phyloP scores from a whole-genome alignment of 2,113 vertebrate genomes.

The Psophia crepitans region DNA sequence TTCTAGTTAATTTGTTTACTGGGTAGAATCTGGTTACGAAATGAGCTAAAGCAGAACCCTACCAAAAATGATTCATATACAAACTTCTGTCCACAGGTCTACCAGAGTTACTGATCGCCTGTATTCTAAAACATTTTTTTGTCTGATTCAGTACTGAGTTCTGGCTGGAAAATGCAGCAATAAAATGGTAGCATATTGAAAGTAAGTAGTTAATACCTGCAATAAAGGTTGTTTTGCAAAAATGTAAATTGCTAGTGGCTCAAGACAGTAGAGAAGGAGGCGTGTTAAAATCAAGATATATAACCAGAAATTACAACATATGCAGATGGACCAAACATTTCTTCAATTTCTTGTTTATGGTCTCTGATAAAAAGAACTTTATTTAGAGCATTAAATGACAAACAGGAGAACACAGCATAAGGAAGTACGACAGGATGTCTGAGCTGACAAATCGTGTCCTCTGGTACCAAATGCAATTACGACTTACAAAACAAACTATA shows the following conservation, averaged over 20 bases:
- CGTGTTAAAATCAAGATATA: background rate
- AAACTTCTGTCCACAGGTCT: background rate
- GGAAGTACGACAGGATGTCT: background rate
- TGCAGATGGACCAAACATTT: background rate
- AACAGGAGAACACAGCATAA: background rate
- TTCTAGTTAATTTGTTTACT: background rate
- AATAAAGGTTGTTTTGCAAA: background rate
- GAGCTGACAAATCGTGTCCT: background rate
- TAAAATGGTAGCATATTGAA: background rate
- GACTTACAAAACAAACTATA: background rate
- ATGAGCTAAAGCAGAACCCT: background rate
- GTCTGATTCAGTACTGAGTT: background rate
- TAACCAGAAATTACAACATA: background rate
- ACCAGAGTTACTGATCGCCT: background rate
- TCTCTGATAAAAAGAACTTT: background rate
- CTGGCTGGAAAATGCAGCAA: background rate
- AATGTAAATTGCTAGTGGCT: background rate
- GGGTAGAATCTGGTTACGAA: background rate
- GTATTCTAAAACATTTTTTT: background rate
- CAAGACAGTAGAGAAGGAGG: background rate
- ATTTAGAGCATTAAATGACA: background rate
- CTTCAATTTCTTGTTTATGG: background rate
- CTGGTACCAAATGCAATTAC: background rate
- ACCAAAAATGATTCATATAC: accelerated
- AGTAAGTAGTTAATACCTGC: background rate